Evolutionary conservation across 2,113 vertebrate genomes (phyloP), one percentile per base, ranked within the genome.

Genomic region (Myiozetetes cayanensis): DNA sequence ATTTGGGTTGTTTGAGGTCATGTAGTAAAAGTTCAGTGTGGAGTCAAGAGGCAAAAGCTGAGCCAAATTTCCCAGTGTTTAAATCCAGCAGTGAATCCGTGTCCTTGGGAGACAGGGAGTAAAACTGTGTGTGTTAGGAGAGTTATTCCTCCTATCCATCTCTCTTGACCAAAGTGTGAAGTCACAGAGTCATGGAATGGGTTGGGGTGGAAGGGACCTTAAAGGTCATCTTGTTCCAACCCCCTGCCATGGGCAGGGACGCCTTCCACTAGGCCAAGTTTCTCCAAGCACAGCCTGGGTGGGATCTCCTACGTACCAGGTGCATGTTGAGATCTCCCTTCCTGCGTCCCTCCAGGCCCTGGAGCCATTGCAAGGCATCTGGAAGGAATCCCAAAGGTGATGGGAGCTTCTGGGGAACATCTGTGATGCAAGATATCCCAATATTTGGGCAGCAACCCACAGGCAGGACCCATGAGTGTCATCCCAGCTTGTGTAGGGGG

Each of bases 71-170:
- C 25, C 43, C 68, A 77, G 22, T 24, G 55, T 22, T 87, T 39
- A 66, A 89, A 85, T 28, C 46, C 81, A 81, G 37, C 50, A 41
- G 4, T 28, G n/a, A 27, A 43, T 39, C 35, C 41, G 6, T 5
- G n/a, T 71, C 13, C 6, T 35, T 87, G n/a, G 30, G n/a, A 56
- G 8, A 20, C 1, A 5, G 25, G 63, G 16, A 92, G 9, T 9
- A 87, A 85, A 95, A 63, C 13, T 23, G 5, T 0, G 0, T 0
- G 0, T 53, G 4, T 62, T 14, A 35, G 39, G 4, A 68, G 12
- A 43, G 3, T 39, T 82, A 9, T 12, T 65, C 33, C 4, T 85
- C 8, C 13, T 56, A 37, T 33, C 23, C 21, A 1, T 31, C 14
- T 41, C 7, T 35, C 53, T 44, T 28, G 30, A 71, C 3, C 27